Base-by-base conservation (phyloP, 1,140 invertebrate species). In the Ostrea denselamellosa region DNA sequence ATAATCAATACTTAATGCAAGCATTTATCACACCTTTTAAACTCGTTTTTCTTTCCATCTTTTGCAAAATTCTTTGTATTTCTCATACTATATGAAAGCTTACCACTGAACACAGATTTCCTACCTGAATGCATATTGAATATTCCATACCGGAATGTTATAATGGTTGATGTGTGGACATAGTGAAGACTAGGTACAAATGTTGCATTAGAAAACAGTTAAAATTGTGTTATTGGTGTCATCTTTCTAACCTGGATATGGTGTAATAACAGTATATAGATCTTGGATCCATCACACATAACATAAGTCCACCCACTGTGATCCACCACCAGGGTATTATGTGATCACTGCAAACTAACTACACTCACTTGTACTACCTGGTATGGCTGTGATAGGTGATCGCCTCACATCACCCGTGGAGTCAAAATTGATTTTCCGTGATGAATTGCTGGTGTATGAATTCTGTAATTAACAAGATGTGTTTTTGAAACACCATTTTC, bases 291-390 rank as follows among this genome's bases (percentile, higher is more conserved):
- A 77, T 34, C 68, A 28, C 22, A 77, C 68, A 77, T 25, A 77
- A 77, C 68, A 77, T 77, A 77, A 34, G 9, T 17, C 68, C 22
- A 25, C 68, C 28, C 68, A 62, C 28, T 77, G 68, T 77, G 22
- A 77, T 77, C 68, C 28, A 77, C 68, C 28, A 77, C 68, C 68
- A 25, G 28, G 7, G 68, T 77, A 28, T 7, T 77, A 77, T 28
- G 68, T 28, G 68, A 85, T 19, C 83, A 85, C 56, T n/a, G n/a
- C 56, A 85, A 85, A 44, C 83, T 58, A 52, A 52, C 58, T 71
- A 89, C 87, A 91, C 91, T 90, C 87, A 91, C 91, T 90, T 90
- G 88, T 68, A 90, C 90, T 92, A 91, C 90, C 89, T 88, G 91
- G 89, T 34, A 91, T 90, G 14, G 89, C 77, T n/a, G 92, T 91